phyloP scores from a whole-genome alignment of 2,113 vertebrate genomes.

The Aptenodytes forsteri region DNA sequence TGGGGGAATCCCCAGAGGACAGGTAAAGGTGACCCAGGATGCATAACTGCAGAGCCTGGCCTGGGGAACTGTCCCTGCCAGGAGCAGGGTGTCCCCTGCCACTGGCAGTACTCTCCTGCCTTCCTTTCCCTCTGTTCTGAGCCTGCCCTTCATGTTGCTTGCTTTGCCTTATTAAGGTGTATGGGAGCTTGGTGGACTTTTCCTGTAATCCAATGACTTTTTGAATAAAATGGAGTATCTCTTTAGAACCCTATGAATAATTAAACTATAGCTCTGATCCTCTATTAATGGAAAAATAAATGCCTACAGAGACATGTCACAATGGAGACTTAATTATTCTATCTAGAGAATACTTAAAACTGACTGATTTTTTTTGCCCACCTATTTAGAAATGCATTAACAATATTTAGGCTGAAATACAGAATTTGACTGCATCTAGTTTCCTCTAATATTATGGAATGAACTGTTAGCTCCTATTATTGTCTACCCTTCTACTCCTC shows the following conservation, averaged over 20 bases:
- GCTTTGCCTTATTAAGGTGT: not conserved
- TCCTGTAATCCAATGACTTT: not conserved
- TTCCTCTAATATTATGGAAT: not conserved
- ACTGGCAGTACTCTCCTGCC: not conserved
- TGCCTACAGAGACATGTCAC: not conserved
- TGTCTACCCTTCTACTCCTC: not conserved
- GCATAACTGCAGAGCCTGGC: not conserved
- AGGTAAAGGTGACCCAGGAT: not conserved
- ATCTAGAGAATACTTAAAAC: not conserved
- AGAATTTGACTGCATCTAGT: not conserved
- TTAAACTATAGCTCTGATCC: slow-evolving; percentile 11
- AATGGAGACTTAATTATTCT: not conserved
- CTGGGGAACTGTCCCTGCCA: not conserved
- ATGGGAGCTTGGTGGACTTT: not conserved
- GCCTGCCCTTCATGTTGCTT: not conserved
- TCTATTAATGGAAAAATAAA: slow-evolving; percentile 36
- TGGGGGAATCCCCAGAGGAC: too few relatives aligned
- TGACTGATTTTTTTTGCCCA: not conserved
- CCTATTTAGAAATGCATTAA: not conserved
- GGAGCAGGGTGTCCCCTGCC: not conserved
- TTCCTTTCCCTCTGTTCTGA: too few relatives aligned
- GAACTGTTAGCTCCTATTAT: not conserved
- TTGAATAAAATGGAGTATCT: not conserved
- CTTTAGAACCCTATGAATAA: slow-evolving; percentile 26
- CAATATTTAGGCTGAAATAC: not conserved